These are phyloP conservation scores for Dendronephthya gigantea DNA, from an alignment of 64 coral and sea anemone species.

Conservation along the genomic window DNA sequence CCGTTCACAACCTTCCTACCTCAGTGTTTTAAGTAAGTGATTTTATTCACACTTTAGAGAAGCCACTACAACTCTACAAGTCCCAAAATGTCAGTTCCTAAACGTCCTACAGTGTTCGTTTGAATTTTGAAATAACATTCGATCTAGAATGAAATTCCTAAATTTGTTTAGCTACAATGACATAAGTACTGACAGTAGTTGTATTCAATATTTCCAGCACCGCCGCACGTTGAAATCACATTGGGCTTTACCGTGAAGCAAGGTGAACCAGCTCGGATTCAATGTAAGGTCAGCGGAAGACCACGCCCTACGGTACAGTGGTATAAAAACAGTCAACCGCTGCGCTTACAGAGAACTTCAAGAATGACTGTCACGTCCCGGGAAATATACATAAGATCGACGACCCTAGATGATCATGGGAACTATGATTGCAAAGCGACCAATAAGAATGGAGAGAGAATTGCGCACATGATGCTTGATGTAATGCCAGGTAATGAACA, in stretches of 20 bases:
- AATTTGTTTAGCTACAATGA: background rate
- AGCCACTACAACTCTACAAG: background rate
- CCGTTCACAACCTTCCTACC: background rate
- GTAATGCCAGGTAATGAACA: background rate
- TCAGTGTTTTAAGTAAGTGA: background rate
- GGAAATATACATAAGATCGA: background rate
- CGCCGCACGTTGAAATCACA: background rate
- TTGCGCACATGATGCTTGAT: background rate
- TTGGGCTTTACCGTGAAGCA: background rate
- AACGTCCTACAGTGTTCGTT: too few relatives aligned
- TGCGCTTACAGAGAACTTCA: background rate
- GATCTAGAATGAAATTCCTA: background rate
- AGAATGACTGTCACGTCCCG: background rate
- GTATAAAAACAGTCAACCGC: background rate
- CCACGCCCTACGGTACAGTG: background rate
- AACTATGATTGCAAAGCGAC: slow-evolving; percentile 5
- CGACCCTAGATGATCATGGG: background rate
- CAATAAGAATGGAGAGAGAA: background rate
- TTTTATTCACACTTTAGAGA: background rate
- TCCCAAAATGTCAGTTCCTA: too few relatives aligned
- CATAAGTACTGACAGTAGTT: background rate
- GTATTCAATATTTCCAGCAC: background rate
- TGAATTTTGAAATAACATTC: background rate
- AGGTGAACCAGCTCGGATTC: background rate
- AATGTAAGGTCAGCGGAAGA: background rate